phyloP scores from a whole-genome alignment of 2,888 invertebrate genomes.

The Cetonia aurata region DNA sequence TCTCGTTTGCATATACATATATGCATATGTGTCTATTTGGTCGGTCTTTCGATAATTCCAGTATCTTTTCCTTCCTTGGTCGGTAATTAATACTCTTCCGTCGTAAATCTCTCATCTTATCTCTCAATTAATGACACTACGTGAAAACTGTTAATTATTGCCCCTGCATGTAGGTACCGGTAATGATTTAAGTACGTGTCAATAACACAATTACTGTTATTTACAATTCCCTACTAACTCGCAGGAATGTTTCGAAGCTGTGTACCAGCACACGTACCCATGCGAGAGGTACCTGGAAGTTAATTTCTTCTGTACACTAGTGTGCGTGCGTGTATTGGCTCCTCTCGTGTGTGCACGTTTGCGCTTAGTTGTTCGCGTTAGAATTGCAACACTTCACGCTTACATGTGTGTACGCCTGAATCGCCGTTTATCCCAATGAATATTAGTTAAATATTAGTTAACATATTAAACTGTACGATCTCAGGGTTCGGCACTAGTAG shows the following conservation, averaged over 20 bases:
- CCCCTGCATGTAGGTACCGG: constrained; percentile 27
- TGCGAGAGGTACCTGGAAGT: not conserved
- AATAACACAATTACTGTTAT: constrained; percentile 37
- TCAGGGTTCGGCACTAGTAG: too few species aligned
- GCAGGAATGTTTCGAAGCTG: not conserved
- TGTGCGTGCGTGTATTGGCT: not conserved
- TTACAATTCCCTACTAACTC: constrained; percentile 30
- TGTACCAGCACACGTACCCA: constrained; percentile 2
- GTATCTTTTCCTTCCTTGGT: constrained; percentile 1
- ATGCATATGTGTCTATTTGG: not conserved
- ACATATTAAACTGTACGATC: too few species aligned
- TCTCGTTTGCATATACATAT: not conserved
- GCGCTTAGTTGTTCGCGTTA: too few species aligned
- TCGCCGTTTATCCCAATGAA: too few species aligned
- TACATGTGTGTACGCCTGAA: too few species aligned
- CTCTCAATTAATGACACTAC: constrained; percentile 36
- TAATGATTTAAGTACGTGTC: constrained; percentile 37
- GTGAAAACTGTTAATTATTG: constrained; percentile 39
- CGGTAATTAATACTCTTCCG: constrained; percentile 31
- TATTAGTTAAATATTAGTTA: too few species aligned
- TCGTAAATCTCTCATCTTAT: constrained; percentile 29
- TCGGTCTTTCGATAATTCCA: not conserved
- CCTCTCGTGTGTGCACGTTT: not conserved
- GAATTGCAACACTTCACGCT: constrained; percentile 10
- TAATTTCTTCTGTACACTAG: not conserved